Evolutionary conservation across 2,113 vertebrate species (phyloP), one percentile per base, ranked within the genome.

Genomic region (Macheiramphus alcinus): DNA sequence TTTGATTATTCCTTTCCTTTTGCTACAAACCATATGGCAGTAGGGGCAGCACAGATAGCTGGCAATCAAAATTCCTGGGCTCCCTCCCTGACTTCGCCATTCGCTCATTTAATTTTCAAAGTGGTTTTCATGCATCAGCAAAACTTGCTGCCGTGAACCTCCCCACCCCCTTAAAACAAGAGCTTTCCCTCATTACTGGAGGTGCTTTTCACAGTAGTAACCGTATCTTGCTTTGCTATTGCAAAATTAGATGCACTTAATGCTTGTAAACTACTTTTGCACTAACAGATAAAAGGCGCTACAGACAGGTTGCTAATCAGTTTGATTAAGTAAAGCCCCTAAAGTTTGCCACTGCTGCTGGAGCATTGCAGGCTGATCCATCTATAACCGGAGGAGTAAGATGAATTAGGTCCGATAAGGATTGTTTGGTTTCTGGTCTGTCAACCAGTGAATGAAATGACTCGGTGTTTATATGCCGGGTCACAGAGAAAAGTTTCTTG

Each of bases 21-120:
- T 97, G 36, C 80, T 91, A 67, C 78, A 93, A 90, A 90, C 95
- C 91, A 91, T 95, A 94, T 97, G 97, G 94, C 66, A 53, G 63
- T 47, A 59, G 0, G 7, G 90, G 81, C 88, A 78, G 88, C 74
- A 65, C 85, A 92, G 95, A 96, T 95, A 97, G 87, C 75, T 95
- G 88, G 75, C 88, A 92, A 80, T 96, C 96, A 95, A 26, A 95
- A 97, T 97, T 97, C 96, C 94, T 83, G 78, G 93, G 94, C 81
- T 93, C 78, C 53, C 62, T 97, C 90, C 87, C 53, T 80, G 78
- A 62, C 87, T 93, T 92, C 0, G 0, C 84, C 59, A 29, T 85
- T 90, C 0, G 0, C 61, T 90, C 71, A 36, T 85, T 93, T 93
- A 85, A 88, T 90, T 95, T 95, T 73, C 93, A 76, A 58, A 80